These are phyloP conservation scores for Epinephelus lanceolatus DNA, from an alignment of 2,113 vertebrate species.

Conservation along the genomic window DNA sequence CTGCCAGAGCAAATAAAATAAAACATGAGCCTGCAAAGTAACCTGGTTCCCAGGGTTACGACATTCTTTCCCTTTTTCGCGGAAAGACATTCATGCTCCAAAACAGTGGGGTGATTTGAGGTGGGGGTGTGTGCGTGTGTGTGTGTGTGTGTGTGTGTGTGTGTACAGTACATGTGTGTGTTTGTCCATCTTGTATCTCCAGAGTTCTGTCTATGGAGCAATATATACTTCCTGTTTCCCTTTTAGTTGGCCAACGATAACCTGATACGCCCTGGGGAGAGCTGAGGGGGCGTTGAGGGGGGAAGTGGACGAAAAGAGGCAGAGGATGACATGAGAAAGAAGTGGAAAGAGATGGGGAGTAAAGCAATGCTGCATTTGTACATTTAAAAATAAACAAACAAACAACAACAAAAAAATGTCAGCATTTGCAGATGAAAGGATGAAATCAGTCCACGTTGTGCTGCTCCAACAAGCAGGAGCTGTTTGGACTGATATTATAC, in stretches of 20 bases:
- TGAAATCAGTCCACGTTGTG: background rate
- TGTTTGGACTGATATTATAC: conserved; percentile 30
- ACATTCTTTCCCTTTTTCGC: background rate
- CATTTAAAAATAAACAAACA: conserved; percentile 5
- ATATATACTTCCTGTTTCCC: conserved; percentile 74
- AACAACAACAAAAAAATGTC: background rate
- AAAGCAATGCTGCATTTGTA: background rate
- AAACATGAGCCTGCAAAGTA: too few relatives aligned
- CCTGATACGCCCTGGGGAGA: conserved; percentile 76
- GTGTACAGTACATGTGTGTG: background rate
- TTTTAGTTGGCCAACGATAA: conserved; percentile 72
- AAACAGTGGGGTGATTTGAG: too few relatives aligned
- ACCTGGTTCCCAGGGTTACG: background rate
- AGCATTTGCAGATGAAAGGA: conserved; percentile 8
- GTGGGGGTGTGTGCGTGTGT: background rate
- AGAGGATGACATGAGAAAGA: conserved; percentile 19
- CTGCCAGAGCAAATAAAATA: too few relatives aligned
- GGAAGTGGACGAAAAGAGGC: conserved; percentile 19
- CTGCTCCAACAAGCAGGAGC: background rate
- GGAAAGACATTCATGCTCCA: background rate
- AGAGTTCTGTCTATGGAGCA: conserved; percentile 60
- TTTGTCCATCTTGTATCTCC: conserved; percentile 47
- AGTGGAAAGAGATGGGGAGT: background rate
- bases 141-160: background rate
- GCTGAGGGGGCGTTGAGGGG: conserved; percentile 16